phyloP scores from a whole-genome alignment of 1,140 invertebrate species.

The Diorhabda sublineata region DNA sequence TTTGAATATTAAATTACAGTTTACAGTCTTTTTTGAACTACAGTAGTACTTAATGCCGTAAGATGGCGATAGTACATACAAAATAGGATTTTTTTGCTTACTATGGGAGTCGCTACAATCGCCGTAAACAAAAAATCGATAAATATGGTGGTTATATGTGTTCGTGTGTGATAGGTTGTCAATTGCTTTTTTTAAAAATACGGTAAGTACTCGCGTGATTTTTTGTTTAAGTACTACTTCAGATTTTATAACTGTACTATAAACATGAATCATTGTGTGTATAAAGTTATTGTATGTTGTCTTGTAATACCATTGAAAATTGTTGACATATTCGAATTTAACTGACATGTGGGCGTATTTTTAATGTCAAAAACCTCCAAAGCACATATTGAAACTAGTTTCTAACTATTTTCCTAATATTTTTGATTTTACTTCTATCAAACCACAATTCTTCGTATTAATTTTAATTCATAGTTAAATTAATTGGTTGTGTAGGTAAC shows the following conservation, averaged over 20 bases:
- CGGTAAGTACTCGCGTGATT: constrained; percentile 26
- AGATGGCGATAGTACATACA: no score
- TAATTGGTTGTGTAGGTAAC: no score
- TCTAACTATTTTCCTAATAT: not conserved
- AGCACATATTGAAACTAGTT: constrained; percentile 4
- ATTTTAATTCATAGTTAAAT: no score
- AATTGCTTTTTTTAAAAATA: constrained; percentile 25
- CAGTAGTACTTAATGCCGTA: no score
- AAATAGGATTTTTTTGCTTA: no score
- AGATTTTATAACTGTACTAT: constrained; percentile 7
- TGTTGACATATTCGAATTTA: constrained; percentile 32
- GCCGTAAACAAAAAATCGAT: constrained; percentile 33
- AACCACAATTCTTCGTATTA: no score
- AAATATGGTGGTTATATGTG: constrained; percentile 37
- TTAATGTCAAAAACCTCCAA: constrained; percentile 11
- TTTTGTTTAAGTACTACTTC: not conserved
- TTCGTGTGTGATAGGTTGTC: constrained; percentile 27
- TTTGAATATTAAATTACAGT: no score
- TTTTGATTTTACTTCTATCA: no score
- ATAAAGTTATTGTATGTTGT: constrained; percentile 21
- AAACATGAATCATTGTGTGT: not conserved
- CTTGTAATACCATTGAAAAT: constrained; percentile 25
- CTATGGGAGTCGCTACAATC: constrained; percentile 3
- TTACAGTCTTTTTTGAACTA: no score
- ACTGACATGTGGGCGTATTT: constrained; percentile 35